Evolutionary conservation across 2,888 invertebrate genomes (phyloP), one percentile per base, ranked within the genome.

Genomic region (Hirtodrosophila confusa): DNA sequence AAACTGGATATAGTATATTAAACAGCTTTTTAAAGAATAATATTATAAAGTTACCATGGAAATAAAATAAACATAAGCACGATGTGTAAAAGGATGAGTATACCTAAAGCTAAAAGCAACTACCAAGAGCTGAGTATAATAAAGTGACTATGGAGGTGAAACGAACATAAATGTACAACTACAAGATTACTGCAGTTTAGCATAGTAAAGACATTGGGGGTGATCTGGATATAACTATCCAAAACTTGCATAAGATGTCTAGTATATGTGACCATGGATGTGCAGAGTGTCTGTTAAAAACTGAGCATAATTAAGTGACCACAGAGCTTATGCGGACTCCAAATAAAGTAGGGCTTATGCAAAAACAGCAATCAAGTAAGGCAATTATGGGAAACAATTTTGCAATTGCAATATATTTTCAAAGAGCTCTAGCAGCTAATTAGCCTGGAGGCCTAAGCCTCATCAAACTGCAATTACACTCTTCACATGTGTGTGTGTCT

Each of bases 391-490:
- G 29, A 41, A 61, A 63, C 61, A 63, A 73, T 74, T 66, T 65
- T 36, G 56, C 64, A 69, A 86, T 80, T 71, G 71, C 69, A 67
- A 48, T 48, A 51, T 64, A 51, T 66, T 70, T 63, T 17, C 55
- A 47, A 48, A 45, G 31, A 50, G 57, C 55, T 55, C 44, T 36
- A 64, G 39, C 48, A 67, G 75, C 63, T 85, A 80, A 82, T 86
- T 82, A 85, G 68, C 64, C 69, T 43, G 54, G 47, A 55, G 72
- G 64, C 64, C 36, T 12, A n/a, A 67, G 65, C 47, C 57, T 40
- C 73, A 75, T 76, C 73, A 75, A 68, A 75, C 31, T 57, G 61
- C 72, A 77, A 75, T 75, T 75, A 77, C 64, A 45, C 70, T 70
- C 64, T 63, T 31, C 8, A 27, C 39, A 44, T 47, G 12, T n/a